Base-by-base conservation (phyloP, 2,113 vertebrate species). In the Camelus dromedarius region DNA sequence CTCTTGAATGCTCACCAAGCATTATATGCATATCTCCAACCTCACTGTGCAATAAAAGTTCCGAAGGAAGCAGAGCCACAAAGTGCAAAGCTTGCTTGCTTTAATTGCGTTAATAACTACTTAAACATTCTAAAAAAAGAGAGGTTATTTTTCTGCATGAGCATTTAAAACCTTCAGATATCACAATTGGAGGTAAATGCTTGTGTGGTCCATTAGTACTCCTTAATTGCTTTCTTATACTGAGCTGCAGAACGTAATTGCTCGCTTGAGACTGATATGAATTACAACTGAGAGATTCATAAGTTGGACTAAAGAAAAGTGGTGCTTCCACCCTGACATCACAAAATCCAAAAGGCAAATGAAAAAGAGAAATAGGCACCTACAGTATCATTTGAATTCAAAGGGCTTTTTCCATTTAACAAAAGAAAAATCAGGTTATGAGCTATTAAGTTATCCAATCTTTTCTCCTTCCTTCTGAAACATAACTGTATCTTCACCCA, bases 171-270 rank as follows among this genome's bases (percentile, higher is more conserved):
- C 18, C 66, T 93, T 75, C 66, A 83, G 75, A 54, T 82, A 89
- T 60, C 50, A 89, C 28, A 62, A 81, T 50, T 87, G 87, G 75
- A 94, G 42, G 20, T 50, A 82, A 85, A 88, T 14, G 30, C 13
- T 70, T 75, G 4, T 30, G 22, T 4, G 46, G 26, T 80, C 56
- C 52, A 48, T 89, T 62, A 89, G 73, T 60, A 62, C 5, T 35
- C 64, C n/a, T 87, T 88, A 92, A 93, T 46, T 85, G 48, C 24
- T 77, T 88, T 95, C 76, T 46, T 58, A 72, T 30, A 84, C 14
- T 72, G 85, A 97, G 85, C 52, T 73, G 7, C 32, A 92, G 64
- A 84, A 58, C 8, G 35, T 79, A 75, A 92, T 48, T 87, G 77
- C 66, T 92, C 38, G 0, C 7, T 42, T 64, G 64, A 92, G 70